Evolutionary conservation across 1,140 invertebrate species (phyloP).

Genomic region (Tenebrio molitor): DNA sequence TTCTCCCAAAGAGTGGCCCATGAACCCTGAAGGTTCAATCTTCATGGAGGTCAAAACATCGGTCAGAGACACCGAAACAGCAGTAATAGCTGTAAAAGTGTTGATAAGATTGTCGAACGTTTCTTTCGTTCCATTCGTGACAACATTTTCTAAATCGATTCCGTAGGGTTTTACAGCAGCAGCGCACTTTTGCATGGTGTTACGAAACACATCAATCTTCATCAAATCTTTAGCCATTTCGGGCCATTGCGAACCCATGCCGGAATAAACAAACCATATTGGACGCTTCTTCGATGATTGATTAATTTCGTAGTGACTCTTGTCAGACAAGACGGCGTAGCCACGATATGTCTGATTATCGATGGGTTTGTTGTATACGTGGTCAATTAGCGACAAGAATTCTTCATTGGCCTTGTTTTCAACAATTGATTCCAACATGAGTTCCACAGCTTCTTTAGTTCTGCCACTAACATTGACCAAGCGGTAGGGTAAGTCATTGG

Average conservation of each 20-base stretch:
- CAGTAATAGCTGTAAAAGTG: conserved; percentile 92
- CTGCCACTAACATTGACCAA: conserved; percentile 75
- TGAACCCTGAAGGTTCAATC: conserved; percentile 89
- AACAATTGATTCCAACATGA: conserved; percentile 76
- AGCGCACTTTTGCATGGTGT: conserved; percentile 81
- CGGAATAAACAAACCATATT: conserved; percentile 95
- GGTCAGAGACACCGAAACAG: conserved; percentile 91
- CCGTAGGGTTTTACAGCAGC: conserved; percentile 80
- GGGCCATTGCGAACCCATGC: conserved; percentile 96
- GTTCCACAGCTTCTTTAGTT: conserved; percentile 76
- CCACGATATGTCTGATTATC: conserved; percentile 71
- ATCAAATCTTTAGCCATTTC: conserved; percentile 91
- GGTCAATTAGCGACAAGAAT: conserved; percentile 69
- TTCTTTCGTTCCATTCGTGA: conserved; percentile 79
- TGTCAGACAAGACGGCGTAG: conserved; percentile 59
- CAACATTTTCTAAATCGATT: conserved; percentile 83
- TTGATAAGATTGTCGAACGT: conserved; percentile 86
- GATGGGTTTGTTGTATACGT: conserved; percentile 67
- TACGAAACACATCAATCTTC: conserved; percentile 81
- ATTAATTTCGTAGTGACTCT: conserved; percentile 36
- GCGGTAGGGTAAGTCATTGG: conserved; percentile 68
- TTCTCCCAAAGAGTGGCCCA: conserved; percentile 95
- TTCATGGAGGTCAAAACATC: conserved; percentile 83
- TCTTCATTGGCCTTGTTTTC: conserved; percentile 71
- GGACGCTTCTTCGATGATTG: conserved; percentile 75